phyloP scores from a whole-genome alignment of 2,113 vertebrate genomes.

The Pedionomus torquatus region DNA sequence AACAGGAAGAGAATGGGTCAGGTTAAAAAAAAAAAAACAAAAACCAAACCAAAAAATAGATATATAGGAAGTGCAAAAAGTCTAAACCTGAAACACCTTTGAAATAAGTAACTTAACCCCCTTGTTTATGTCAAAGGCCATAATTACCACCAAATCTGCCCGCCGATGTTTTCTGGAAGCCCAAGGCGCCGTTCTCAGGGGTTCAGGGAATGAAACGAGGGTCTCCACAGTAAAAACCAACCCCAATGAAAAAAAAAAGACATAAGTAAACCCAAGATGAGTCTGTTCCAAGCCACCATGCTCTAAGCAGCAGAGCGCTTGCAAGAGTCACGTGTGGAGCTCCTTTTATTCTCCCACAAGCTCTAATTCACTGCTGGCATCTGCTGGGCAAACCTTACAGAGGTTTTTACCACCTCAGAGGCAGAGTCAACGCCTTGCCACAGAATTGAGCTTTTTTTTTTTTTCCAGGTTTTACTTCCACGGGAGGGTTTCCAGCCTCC shows the following conservation, averaged over 20 bases:
- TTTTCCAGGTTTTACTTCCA: neutral
- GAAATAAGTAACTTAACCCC: constrained; percentile 28
- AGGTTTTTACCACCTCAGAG: neutral
- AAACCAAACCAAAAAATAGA: no score
- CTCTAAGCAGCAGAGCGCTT: neutral
- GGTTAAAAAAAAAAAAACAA: neutral
- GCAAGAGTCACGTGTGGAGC: neutral
- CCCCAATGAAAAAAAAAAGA: neutral
- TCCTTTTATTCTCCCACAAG: neutral
- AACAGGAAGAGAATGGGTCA: constrained; percentile 2
- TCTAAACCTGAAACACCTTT: neutral
- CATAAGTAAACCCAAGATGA: neutral
- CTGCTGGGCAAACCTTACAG: neutral
- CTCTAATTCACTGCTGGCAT: constrained; percentile 1
- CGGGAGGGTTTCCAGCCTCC: neutral
- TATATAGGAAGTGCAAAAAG: neutral
- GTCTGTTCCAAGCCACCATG: neutral
- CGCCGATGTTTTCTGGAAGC: neutral
- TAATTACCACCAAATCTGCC: neutral
- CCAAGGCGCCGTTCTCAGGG: neutral
- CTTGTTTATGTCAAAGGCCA: neutral
- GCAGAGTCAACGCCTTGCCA: neutral
- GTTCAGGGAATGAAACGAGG: neutral
- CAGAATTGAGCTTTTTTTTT: neutral
- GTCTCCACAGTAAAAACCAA: neutral